Percentiles rank a stretch among this genome's conserved stretches.
phyloP scores from a whole-genome alignment of 2,113 vertebrate species.

The Callipepla californica region DNA sequence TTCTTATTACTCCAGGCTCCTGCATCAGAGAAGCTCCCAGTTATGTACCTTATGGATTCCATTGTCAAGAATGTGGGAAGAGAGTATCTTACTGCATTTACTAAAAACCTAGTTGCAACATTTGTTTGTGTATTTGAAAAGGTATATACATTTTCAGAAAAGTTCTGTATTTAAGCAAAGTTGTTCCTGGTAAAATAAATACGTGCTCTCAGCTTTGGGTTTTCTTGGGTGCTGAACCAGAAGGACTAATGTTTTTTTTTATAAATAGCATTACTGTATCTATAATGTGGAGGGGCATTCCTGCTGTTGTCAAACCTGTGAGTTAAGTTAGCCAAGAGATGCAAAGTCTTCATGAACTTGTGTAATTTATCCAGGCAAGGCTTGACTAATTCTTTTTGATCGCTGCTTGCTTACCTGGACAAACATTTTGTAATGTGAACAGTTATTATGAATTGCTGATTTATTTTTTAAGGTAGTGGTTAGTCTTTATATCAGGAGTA shows the following conservation, averaged over 20 bases:
- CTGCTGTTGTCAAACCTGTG: neutral
- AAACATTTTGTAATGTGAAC: neutral
- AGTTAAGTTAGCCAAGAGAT: neutral
- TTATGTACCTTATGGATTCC: constrained; percentile 99
- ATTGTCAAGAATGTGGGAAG: constrained; percentile 99
- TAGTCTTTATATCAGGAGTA: neutral
- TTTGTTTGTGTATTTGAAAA: constrained; percentile 99
- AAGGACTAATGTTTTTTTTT: neutral
- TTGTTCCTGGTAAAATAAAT: constrained; percentile 81
- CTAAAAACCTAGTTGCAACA: constrained; percentile 99
- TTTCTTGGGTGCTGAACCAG: constrained; percentile 69
- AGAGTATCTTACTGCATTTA: constrained; percentile 98
- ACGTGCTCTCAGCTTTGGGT: constrained; percentile 69
- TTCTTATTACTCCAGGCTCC: constrained; percentile 97
- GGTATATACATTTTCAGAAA: constrained; percentile 89
- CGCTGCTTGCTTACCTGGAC: neutral
- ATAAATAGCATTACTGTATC: neutral
- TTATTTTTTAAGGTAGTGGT: neutral
- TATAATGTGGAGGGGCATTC: neutral
- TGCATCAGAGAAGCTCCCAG: constrained; percentile 95
- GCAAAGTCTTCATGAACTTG: neutral
- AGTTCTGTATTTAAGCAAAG: constrained; percentile 69
- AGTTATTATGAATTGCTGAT: neutral
- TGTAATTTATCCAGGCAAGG: neutral
- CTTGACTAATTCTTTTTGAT: neutral